Evolutionary conservation across 2,888 invertebrate species (phyloP).

Genomic region (Oxycera nigricornis): DNA sequence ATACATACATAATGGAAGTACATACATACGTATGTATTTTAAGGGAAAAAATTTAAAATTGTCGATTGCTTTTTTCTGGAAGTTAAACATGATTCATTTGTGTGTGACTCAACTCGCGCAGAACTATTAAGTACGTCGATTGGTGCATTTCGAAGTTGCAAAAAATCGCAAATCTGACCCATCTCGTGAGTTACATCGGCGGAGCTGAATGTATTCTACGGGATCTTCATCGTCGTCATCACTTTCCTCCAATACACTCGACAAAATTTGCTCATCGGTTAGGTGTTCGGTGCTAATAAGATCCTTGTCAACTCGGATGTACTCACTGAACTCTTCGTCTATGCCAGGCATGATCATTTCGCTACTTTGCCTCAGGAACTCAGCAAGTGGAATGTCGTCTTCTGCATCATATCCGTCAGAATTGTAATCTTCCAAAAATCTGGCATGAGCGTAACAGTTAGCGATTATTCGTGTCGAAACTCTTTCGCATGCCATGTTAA

Average conservation of each 20-base stretch:
- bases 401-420: conserved; percentile 12
- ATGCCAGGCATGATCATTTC: neutral
- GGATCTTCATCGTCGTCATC: neutral
- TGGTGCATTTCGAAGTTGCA: neutral
- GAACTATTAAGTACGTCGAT: too few relatives aligned
- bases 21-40: too few relatives aligned
- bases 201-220: neutral
- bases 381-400: conserved; percentile 18
- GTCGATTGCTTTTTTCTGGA: too few relatives aligned
- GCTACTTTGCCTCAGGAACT: neutral
- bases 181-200: neutral
- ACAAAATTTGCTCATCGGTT: too few relatives aligned
- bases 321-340: neutral
- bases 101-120: too few relatives aligned
- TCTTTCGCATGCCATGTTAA: conserved; percentile 4
- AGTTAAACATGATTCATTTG: too few relatives aligned
- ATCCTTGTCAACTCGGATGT: too few relatives aligned
- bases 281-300: too few relatives aligned
- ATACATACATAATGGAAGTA: too few relatives aligned
- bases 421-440: conserved; percentile 14
- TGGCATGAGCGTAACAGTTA: neutral
- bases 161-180: neutral
- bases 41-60: too few relatives aligned
- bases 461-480: conserved; percentile 14
- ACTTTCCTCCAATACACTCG: neutral